Percentiles rank a stretch among this genome's conserved stretches.
phyloP scores from a whole-genome alignment of 2,797 vertebrate genomes.

The Lepus oiostolus region DNA sequence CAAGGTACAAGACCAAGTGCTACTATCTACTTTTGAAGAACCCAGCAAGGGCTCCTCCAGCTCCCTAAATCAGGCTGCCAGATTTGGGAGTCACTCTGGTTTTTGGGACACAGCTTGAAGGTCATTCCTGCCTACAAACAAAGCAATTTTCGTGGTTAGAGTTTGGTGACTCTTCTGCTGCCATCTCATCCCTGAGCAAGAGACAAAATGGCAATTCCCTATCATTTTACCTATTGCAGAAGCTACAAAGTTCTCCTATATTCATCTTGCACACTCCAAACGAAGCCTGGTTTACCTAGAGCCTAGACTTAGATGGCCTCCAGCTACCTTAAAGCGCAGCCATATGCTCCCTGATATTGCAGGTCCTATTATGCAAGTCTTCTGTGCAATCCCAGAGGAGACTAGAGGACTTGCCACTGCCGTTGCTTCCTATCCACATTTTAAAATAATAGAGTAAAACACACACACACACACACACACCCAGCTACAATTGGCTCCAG shows the following conservation, averaged over 20 bases:
- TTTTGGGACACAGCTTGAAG: background rate
- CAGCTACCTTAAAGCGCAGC: constrained; percentile 67
- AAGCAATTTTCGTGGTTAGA: background rate
- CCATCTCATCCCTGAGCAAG: background rate
- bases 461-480: background rate
- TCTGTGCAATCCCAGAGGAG: constrained; percentile 53
- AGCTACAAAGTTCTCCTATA: constrained; percentile 23
- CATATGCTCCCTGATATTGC: constrained; percentile 47
- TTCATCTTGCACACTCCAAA: constrained; percentile 43
- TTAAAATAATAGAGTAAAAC: constrained; percentile 67
- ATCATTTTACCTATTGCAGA: constrained; percentile 5
- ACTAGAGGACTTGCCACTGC: constrained; percentile 52
- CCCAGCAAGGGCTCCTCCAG: background rate
- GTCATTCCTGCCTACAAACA: background rate
- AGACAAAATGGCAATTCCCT: constrained; percentile 10
- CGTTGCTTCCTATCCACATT: constrained; percentile 75
- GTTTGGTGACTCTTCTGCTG: background rate
- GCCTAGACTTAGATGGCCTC: constrained; percentile 44
- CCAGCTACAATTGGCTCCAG: constrained; percentile 80
- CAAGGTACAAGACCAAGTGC: background rate
- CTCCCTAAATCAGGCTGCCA: background rate
- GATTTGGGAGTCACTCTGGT: background rate
- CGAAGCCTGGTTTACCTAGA: constrained; percentile 14
- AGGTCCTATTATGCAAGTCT: constrained; percentile 56
- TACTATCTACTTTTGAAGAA: background rate